Base-by-base conservation (phyloP, 2,797 vertebrate species). In the Apogon hyalosoma region DNA sequence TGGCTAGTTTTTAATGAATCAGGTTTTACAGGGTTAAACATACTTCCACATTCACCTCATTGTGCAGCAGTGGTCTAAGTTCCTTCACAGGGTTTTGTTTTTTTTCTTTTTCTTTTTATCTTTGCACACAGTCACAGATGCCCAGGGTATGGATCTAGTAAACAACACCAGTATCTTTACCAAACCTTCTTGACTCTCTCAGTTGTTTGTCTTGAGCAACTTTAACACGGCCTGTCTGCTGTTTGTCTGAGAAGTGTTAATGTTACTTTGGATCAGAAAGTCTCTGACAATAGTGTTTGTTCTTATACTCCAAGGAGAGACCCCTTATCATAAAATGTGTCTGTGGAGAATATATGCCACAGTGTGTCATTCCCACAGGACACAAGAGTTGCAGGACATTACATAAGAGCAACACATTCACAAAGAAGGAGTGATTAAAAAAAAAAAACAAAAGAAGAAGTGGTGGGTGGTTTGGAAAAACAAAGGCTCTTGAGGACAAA, bases 341-440 rank as follows among this genome's bases (percentile, higher is more conserved):
- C 55, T 15, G 24, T 4, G 46, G 39, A 3, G 11, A 49, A 45
- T 33, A 47, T 14, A 2, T 62, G 69, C 60, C 49, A 56, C 36
- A 68, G 28, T 56, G 59, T 33, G 38, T 33, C 38, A 56, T 54
- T 73, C 11, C 55, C 57, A 55, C 12, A 28, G 24, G 24, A 28
- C 24, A 28, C 24, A 28, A 36, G 28, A 64, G 50, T 21, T 49
- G 11, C 28, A 69, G 36, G 38, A 55, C 12, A 54, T 61, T 50
- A 69, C 10, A 13, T 19, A 53, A 69, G 1, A 47, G 39, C 36
- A 54, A 43, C 49, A 51, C 10, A 21, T 36, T 8, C 16, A 63
- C 33, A 64, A 49, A 55, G 12, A 2, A n/a, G 33, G n/a, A 28
- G 11, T 7, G 33, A 36, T 15, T 7, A 7, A 43, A 15, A 43